phyloP scores from a whole-genome alignment of 2,888 invertebrate genomes.

The Drosophila eohydei region DNA sequence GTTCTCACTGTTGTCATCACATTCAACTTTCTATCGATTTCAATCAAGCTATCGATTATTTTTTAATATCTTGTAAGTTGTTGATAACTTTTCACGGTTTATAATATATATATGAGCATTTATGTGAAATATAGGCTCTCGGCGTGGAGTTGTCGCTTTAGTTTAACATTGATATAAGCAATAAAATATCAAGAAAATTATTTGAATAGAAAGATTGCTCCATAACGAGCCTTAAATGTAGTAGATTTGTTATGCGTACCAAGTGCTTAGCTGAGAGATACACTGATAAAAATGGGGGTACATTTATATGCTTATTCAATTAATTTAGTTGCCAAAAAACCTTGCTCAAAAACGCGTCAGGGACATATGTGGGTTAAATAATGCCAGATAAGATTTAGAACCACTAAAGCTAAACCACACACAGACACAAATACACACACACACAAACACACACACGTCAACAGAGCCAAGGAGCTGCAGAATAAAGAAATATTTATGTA shows the following conservation, averaged over 20 bases:
- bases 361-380: slow-evolving; percentile 26
- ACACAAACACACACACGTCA: slow-evolving; percentile 63
- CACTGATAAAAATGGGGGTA: slow-evolving; percentile 9
- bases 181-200: background rate
- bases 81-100: background rate
- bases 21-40: background rate
- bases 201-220: background rate
- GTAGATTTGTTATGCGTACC: slow-evolving; percentile 5
- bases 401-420: slow-evolving; percentile 42
- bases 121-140: slow-evolving; percentile 20
- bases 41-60: background rate
- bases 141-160: slow-evolving; percentile 35
- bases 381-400: slow-evolving; percentile 54
- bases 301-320: slow-evolving; percentile 12
- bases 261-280: slow-evolving; percentile 12
- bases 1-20: background rate
- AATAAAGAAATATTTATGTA: slow-evolving; percentile 36
- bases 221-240: background rate
- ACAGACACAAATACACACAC: slow-evolving; percentile 41
- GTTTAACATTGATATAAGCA: background rate
- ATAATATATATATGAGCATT: background rate
- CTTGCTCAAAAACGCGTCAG: slow-evolving; percentile 71
- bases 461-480: slow-evolving; percentile 73
- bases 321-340: slow-evolving; percentile 41
- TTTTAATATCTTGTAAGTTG: too few species aligned